A percentile compares a stretch with the other conserved stretches of the same genome.
Conservation (phyloP, 1,140 invertebrate genomes). For the Ceratoteleas bidentatus region DNA sequence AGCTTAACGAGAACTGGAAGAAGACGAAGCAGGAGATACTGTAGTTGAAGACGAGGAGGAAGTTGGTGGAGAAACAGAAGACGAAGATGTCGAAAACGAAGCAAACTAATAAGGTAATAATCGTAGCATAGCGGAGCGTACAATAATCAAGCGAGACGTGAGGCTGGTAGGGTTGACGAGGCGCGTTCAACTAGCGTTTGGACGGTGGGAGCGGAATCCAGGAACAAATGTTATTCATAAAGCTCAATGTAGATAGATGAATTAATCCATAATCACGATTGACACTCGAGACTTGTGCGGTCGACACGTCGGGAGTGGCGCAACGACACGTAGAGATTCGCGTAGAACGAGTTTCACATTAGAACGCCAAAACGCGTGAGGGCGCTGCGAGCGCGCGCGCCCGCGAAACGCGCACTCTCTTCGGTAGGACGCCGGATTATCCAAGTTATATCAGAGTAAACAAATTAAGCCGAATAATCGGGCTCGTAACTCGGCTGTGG, state of each 20-base stretch:
- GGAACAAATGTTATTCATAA: conserved; percentile 59
- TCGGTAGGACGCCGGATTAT: conserved; percentile 48
- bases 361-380: conserved; percentile 51
- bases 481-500: conserved; percentile 64
- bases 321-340: conserved; percentile 54
- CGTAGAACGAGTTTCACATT: conserved; percentile 52
- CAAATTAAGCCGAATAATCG: conserved; percentile 63
- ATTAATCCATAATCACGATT: conserved; percentile 59
- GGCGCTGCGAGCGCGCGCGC: conserved; percentile 28
- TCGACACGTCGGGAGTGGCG: conserved; percentile 26
- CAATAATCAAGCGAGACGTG: conserved; percentile 50
- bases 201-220: conserved; percentile 21
- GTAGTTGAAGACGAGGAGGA: too few species aligned
- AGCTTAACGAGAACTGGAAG: too few species aligned
- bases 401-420: conserved; percentile 1
- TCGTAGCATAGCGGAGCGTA: conserved; percentile 51
- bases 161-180: conserved; percentile 51
- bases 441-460: conserved; percentile 51
- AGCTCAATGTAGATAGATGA: conserved; percentile 63
- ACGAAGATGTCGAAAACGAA: conserved; percentile 4
- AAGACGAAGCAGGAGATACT: too few species aligned
- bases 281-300: conserved; percentile 46
- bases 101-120: conserved; percentile 25
- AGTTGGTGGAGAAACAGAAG: neutral
- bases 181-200: conserved; percentile 39